Percentiles rank a stretch among this genome's conserved stretches.
These are phyloP conservation scores for Dynastes grantii DNA, from an alignment of 2,888 invertebrate species.

Conservation along the genomic window DNA sequence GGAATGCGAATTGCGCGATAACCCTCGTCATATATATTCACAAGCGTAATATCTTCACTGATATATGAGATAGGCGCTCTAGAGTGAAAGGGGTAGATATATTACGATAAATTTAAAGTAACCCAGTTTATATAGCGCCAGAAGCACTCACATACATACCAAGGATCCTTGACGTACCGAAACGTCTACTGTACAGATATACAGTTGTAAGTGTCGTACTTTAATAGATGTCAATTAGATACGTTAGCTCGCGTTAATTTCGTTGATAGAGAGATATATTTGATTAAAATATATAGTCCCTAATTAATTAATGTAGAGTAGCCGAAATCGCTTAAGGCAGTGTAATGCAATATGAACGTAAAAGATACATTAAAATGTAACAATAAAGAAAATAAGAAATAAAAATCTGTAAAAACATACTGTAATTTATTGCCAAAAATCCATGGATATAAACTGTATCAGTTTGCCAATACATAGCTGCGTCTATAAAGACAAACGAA, in stretches of 20 bases:
- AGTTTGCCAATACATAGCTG: too few species aligned
- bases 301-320: too few species aligned
- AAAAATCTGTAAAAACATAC: too few species aligned
- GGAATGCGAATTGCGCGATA: slow-evolving; percentile 62
- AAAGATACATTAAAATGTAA: too few species aligned
- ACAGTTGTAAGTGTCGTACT: slow-evolving; percentile 6
- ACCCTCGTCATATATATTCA: slow-evolving; percentile 62
- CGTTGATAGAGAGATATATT: background rate
- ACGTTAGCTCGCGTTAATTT: slow-evolving; percentile 20
- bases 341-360: too few species aligned
- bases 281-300: background rate
- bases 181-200: too few species aligned
- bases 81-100: slow-evolving; percentile 51
- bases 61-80: slow-evolving; percentile 57
- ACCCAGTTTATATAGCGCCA: slow-evolving; percentile 51
- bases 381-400: too few species aligned
- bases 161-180: background rate
- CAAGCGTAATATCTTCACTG: slow-evolving; percentile 60
- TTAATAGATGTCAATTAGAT: slow-evolving; percentile 17
- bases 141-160: background rate
- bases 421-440: too few species aligned
- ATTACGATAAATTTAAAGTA: slow-evolving; percentile 56
- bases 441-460: too few species aligned
- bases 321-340: too few species aligned
- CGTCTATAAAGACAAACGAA: too few species aligned